Conservation (phyloP, 2,888 invertebrate genomes). For the Hirtodrosophila cameraria region DNA sequence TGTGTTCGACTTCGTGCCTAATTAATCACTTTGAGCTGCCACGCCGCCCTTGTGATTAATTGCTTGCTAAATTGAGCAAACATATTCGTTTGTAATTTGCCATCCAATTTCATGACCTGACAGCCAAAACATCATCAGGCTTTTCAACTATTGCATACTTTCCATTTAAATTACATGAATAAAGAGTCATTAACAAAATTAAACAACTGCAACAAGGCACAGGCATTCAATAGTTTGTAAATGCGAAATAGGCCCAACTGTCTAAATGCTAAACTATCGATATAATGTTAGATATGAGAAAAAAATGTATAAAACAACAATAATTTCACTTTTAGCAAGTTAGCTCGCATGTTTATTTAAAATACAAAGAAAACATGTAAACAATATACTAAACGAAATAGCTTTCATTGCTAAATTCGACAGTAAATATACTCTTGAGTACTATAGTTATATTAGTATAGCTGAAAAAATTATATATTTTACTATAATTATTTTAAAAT, state of each 20-base stretch:
- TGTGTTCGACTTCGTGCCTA: constrained; percentile 17
- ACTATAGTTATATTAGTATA: too few relatives aligned
- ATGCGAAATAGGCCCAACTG: constrained; percentile 2
- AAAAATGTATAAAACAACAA: constrained; percentile 49
- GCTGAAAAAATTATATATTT: neutral
- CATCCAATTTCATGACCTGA: constrained; percentile 40
- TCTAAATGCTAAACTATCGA: constrained; percentile 2
- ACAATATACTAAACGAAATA: constrained; percentile 24
- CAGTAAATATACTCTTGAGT: constrained; percentile 11
- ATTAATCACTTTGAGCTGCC: constrained; percentile 62
- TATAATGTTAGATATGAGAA: neutral
- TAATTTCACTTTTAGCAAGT: constrained; percentile 78
- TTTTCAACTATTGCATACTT: constrained; percentile 32
- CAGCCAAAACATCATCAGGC: constrained; percentile 31
- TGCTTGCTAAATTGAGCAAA: constrained; percentile 54
- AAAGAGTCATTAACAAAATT: neutral
- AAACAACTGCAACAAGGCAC: neutral
- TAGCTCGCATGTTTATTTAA: constrained; percentile 35
- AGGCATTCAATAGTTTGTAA: constrained; percentile 1
- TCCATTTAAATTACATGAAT: constrained; percentile 31
- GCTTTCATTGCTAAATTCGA: neutral
- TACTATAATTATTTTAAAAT: too few relatives aligned
- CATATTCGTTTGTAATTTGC: constrained; percentile 57
- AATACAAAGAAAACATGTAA: constrained; percentile 39
- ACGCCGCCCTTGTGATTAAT: constrained; percentile 64